Evolutionary conservation across 2,888 invertebrate genomes (phyloP).

Genomic region (Campoplex nolae): DNA sequence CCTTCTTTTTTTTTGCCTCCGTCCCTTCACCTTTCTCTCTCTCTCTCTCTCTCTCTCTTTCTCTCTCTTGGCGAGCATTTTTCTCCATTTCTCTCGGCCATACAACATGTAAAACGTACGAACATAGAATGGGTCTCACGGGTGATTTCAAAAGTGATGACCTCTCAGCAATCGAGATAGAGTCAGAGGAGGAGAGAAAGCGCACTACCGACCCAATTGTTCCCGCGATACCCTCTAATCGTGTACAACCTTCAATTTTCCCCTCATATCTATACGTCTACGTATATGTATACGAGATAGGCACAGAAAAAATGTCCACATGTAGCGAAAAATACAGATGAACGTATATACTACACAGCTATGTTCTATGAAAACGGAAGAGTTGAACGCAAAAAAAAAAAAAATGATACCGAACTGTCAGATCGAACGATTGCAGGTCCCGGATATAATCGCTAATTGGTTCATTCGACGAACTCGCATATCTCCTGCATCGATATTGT

Average conservation of each 20-base stretch:
- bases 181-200: constrained; percentile 22
- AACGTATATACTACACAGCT: constrained; percentile 16
- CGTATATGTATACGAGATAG: background rate
- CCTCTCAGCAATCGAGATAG: constrained; percentile 60
- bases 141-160: constrained; percentile 71
- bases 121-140: constrained; percentile 63
- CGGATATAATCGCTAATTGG: constrained; percentile 64
- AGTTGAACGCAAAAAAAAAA: background rate
- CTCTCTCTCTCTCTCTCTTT: constrained; percentile 1
- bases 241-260: constrained; percentile 54
- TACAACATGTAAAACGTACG: constrained; percentile 38
- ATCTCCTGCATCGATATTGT: constrained; percentile 56
- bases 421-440: constrained; percentile 64
- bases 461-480: constrained; percentile 59
- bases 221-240: constrained; percentile 60
- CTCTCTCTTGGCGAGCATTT: constrained; percentile 30
- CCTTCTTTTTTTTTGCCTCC: constrained; percentile 14
- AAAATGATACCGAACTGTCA: constrained; percentile 59
- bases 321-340: constrained; percentile 1
- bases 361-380: background rate
- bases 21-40: background rate
- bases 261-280: background rate
- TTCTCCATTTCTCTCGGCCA: constrained; percentile 31
- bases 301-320: background rate
- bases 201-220: constrained; percentile 36